These are phyloP conservation scores for Caenorhabditis plicata DNA, from an alignment of 2,888 invertebrate species.

Conservation along the genomic window DNA sequence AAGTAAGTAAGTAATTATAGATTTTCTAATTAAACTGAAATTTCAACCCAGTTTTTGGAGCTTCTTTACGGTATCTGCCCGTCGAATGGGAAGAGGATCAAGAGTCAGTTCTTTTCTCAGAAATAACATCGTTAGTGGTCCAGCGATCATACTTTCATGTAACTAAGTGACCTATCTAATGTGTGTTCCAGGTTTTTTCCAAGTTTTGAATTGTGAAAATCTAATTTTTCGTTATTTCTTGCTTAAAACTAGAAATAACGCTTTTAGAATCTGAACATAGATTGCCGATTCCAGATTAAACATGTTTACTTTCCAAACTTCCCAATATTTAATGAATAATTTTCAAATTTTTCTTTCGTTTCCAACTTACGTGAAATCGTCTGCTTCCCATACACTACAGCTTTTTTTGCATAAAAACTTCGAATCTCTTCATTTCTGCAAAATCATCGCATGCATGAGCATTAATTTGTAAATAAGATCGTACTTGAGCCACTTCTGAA, in stretches of 20 bases:
- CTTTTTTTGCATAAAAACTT: slow-evolving; percentile 48
- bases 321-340: too few relatives aligned
- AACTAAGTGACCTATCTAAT: too few relatives aligned
- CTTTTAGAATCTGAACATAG: too few relatives aligned
- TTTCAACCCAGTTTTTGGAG: too few relatives aligned
- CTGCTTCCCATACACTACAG: slow-evolving; percentile 46
- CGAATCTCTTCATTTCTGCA: slow-evolving; percentile 52
- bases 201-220: too few relatives aligned
- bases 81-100: not conserved
- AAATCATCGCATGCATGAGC: not conserved
- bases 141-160: too few relatives aligned
- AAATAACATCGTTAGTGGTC: not conserved
- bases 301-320: too few relatives aligned
- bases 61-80: not conserved
- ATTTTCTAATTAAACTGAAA: too few relatives aligned
- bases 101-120: not conserved
- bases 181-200: too few relatives aligned
- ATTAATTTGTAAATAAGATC: not conserved
- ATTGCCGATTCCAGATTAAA: too few relatives aligned
- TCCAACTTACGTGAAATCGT: slow-evolving; percentile 40
- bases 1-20: too few relatives aligned
- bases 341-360: not conserved
- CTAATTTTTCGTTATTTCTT: not conserved
- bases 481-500: slow-evolving; percentile 18
- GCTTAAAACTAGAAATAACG: too few relatives aligned